Evolutionary conservation across 2,113 vertebrate genomes (phyloP).

Genomic region (Cryptomyrus ogoouensis): DNA sequence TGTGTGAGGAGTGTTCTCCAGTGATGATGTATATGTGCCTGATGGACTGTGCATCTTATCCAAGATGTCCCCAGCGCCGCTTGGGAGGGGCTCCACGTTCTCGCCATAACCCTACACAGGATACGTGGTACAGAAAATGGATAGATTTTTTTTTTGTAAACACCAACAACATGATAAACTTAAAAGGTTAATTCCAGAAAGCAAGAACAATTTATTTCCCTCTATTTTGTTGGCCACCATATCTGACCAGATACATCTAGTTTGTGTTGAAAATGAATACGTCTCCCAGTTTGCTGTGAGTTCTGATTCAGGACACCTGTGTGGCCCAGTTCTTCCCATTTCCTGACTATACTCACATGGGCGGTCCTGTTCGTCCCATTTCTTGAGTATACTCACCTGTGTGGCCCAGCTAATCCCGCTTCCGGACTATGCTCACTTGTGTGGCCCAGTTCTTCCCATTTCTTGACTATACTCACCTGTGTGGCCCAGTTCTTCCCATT

Average conservation of each 20-base stretch:
- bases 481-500: no score
- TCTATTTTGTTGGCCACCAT: not conserved
- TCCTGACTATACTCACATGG: not conserved
- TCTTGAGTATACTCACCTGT: not conserved
- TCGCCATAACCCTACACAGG: not conserved
- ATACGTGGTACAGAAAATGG: not conserved
- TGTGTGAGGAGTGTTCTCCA: not conserved
- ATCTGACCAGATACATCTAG: not conserved
- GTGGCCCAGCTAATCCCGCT: no score
- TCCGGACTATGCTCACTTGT: no score
- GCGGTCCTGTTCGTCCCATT: no score
- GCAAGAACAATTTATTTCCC: not conserved
- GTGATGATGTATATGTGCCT: not conserved
- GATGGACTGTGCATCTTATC: not conserved
- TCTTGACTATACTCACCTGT: no score
- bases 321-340: not conserved
- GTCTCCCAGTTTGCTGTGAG: not conserved
- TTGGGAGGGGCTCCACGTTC: not conserved
- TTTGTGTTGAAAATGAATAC: not conserved
- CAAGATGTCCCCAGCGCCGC: not conserved
- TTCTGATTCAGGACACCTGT: not conserved
- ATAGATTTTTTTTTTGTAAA: not conserved
- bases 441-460: no score
- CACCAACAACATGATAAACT: not conserved
- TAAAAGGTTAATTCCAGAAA: not conserved